Evolutionary conservation across 2,888 invertebrate genomes (phyloP).

Genomic region (Miltochrista miniata): DNA sequence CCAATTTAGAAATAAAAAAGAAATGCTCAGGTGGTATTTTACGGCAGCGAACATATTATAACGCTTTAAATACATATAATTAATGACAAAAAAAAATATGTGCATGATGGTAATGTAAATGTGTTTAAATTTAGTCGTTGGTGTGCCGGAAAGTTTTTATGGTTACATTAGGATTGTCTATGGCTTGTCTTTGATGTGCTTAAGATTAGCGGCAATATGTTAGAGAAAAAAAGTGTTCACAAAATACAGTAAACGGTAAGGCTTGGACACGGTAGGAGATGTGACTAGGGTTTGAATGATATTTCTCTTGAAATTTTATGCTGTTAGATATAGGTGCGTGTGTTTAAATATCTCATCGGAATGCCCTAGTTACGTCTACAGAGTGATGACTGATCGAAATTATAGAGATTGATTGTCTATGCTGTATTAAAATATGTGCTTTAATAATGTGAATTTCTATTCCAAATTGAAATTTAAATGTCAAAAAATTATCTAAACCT

Average conservation of each 20-base stretch:
- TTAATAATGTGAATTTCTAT: too few relatives aligned
- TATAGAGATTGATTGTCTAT: too few relatives aligned
- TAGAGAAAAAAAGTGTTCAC: constrained; percentile 64
- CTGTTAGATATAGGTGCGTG: constrained; percentile 12
- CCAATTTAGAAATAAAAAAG: constrained; percentile 39
- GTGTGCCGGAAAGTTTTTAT: constrained; percentile 55
- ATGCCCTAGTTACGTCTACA: constrained; percentile 27
- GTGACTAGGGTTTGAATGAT: constrained; percentile 26
- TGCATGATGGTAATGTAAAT: constrained; percentile 31
- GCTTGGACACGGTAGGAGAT: constrained; percentile 32
- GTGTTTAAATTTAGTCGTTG: constrained; percentile 50
- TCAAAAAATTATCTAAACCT: too few relatives aligned
- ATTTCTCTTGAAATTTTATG: constrained; percentile 16
- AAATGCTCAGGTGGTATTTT: constrained; percentile 48
- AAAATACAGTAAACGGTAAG: constrained; percentile 40
- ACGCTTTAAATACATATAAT: constrained; percentile 62
- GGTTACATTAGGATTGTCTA: constrained; percentile 28
- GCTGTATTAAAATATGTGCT: too few relatives aligned
- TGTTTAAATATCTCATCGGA: neutral
- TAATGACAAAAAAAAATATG: constrained; percentile 44
- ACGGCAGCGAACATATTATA: constrained; percentile 62
- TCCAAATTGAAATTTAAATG: too few relatives aligned
- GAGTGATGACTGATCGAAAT: constrained; percentile 8
- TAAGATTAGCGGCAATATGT: constrained; percentile 62
- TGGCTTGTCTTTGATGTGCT: constrained; percentile 47